Base-by-base conservation (phyloP, 2,113 vertebrate species). In the Aleadryas rufinucha region DNA sequence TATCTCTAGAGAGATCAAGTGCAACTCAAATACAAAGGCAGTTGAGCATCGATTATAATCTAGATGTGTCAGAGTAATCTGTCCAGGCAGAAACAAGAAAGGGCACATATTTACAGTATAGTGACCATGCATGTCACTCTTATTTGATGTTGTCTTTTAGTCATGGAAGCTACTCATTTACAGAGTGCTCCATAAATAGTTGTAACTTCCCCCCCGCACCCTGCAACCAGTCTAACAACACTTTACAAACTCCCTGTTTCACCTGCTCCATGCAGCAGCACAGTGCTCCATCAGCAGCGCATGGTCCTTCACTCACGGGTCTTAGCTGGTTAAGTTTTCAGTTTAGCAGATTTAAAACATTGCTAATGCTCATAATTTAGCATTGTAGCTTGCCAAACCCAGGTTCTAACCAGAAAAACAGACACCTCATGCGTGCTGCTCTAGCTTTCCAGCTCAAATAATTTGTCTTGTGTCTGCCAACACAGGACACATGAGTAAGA, bases 371-470 rank as follows among this genome's bases (percentile, higher is more conserved):
- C 70, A 68, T 72, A 68, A 69, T 78, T 68, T 68, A 90, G 60
- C 41, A 61, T 57, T 87, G 41, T 61, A 90, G 68, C 52, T 80
- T 71, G 82, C 49, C 88, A 94, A 95, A 76, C 5, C 15, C 49
- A 96, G 85, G 82, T 95, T 90, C 84, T 91, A 80, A 94, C 57
- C 66, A 91, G 78, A 96, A 96, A 95, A 96, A 37, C 94, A 94
- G 85, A 90, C 66, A 94, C 53, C 53, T 96, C 74, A 64, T 82
- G 60, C 27, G 1, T 87, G 82, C 59, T 85, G 57, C 16, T 78
- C 45, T 41, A 79, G 59, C 70, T 83, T 95, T 97, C 78, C 90
- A 93, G 74, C 44, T 91, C 66, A 91, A 87, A 89, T 91, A 93
- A 87, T 76, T 76, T 72, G 35, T 69, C 49, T 63, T 76, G 22